A percentile compares a stretch with the other conserved stretches of the same genome.
These are phyloP conservation scores for Helicolenus hilgendorfi DNA, from an alignment of 2,797 vertebrate species.

Conservation along the genomic window DNA sequence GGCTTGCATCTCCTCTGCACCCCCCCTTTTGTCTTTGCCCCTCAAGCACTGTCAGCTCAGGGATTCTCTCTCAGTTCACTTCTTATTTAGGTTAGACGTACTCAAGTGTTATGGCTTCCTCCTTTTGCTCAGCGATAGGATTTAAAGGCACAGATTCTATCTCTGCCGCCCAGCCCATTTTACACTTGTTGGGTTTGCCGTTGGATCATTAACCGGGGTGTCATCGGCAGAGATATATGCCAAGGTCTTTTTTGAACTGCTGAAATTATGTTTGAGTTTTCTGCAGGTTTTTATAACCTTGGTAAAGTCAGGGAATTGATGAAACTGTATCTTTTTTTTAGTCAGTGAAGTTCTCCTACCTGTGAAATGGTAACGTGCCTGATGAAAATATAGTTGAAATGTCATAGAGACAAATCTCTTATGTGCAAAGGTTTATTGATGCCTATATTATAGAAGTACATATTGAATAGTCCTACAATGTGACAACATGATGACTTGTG, in stretches of 20 bases:
- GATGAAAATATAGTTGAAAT: neutral
- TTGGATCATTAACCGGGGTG: neutral
- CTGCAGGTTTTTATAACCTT: neutral
- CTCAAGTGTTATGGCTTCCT: constrained; percentile 65
- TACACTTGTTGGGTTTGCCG: constrained; percentile 17
- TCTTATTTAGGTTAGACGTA: constrained; percentile 82
- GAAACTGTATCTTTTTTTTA: neutral
- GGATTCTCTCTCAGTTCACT: constrained; percentile 77
- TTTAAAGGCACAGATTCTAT: constrained; percentile 59
- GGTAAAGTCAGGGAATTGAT: neutral
- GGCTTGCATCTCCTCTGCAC: neutral
- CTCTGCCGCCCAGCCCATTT: constrained; percentile 2
- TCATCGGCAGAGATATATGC: neutral
- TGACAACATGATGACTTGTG: neutral
- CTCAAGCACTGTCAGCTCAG: constrained; percentile 53
- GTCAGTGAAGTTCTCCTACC: neutral
- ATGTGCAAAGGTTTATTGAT: neutral
- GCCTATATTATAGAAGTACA: neutral
- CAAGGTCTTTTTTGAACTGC: neutral
- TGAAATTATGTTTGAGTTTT: neutral
- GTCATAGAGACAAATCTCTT: neutral
- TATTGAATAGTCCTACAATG: neutral
- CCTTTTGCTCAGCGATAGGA: constrained; percentile 32
- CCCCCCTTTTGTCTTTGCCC: constrained; percentile 32
- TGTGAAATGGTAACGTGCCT: neutral